Evolutionary conservation across 2,113 vertebrate species (phyloP).

Genomic region (Corythornis madagascariensis): DNA sequence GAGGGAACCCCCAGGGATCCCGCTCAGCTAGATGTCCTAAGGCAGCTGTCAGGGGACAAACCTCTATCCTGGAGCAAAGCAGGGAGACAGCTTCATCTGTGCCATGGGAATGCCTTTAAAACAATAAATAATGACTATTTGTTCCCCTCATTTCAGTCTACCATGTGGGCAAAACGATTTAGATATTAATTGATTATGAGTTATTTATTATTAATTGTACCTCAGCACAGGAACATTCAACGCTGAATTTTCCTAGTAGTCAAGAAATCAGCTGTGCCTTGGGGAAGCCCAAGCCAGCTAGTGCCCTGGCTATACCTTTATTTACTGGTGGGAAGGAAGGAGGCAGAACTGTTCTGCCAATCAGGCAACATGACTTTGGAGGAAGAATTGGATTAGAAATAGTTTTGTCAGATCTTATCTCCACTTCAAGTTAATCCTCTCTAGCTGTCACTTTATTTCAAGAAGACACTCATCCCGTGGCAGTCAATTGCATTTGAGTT

Average conservation of each 20-base stretch:
- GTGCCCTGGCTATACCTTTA: neutral
- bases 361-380: neutral
- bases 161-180: neutral
- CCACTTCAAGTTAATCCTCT: constrained; percentile 10
- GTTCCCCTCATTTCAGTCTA: neutral
- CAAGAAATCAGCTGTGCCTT: neutral
- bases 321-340: neutral
- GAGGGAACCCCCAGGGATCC: neutral
- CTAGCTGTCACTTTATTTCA: constrained; percentile 35
- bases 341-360: neutral
- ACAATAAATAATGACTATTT: neutral
- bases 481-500: neutral
- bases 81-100: neutral
- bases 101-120: neutral
- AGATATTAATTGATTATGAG: neutral
- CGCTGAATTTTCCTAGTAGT: neutral
- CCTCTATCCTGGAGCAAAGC: neutral
- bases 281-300: neutral
- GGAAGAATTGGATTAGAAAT: constrained; percentile 14
- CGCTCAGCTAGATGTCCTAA: constrained; percentile 6
- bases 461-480: neutral
- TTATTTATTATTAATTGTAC: neutral
- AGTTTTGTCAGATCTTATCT: constrained; percentile 31
- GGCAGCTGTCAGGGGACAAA: neutral
- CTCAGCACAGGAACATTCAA: neutral